phyloP scores from a whole-genome alignment of 92 coral and sea anemone genomes.

The Zoanthus solanderi region DNA sequence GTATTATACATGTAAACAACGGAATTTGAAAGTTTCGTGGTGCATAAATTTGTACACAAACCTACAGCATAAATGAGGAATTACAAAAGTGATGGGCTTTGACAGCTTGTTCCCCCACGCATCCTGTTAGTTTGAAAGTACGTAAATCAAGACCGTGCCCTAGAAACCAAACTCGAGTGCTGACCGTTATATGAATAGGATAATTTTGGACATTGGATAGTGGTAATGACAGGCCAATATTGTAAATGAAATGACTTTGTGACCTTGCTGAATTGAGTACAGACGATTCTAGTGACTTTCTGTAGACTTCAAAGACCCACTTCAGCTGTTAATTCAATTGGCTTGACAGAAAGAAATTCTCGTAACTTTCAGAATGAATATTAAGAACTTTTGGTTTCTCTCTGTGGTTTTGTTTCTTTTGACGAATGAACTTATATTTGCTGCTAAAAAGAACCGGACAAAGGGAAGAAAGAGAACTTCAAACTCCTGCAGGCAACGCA shows the following conservation, averaged over 20 bases:
- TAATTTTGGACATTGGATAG: not conserved
- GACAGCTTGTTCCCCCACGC: not conserved
- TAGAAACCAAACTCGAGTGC: not conserved
- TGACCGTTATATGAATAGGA: constrained; percentile 4
- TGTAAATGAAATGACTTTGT: not conserved
- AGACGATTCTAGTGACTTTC: not conserved
- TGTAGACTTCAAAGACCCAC: not conserved
- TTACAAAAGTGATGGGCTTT: not conserved
- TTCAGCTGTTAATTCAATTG: not conserved
- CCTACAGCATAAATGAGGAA: not conserved
- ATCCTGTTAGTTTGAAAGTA: not conserved
- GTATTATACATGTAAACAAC: not conserved
- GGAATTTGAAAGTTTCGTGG: not conserved
- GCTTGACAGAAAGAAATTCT: not conserved
- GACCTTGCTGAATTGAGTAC: not conserved
- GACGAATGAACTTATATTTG: not conserved
- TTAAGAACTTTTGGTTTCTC: not conserved
- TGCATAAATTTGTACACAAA: not conserved
- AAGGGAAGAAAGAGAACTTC: constrained; percentile 8
- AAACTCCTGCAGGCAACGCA: constrained; percentile 13
- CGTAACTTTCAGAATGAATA: constrained; percentile 12
- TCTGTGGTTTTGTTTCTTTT: constrained; percentile 1
- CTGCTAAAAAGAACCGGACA: constrained; percentile 9
- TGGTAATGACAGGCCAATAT: constrained; percentile 5
- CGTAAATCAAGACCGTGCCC: not conserved